Evolutionary conservation across 2,113 vertebrate genomes (phyloP).

Genomic region (Tetraodon nigroviridis): DNA sequence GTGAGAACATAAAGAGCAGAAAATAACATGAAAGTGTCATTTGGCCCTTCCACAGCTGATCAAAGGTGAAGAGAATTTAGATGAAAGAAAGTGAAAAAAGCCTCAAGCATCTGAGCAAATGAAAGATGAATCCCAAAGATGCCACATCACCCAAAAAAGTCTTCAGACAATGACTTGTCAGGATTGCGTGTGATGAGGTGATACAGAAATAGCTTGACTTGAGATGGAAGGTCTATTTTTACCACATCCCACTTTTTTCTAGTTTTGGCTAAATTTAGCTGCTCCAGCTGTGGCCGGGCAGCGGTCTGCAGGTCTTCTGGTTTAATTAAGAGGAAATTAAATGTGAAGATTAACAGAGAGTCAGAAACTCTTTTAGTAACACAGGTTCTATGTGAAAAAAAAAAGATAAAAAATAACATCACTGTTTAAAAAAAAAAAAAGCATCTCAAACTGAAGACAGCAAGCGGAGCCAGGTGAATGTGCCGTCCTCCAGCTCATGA

Average conservation of each 20-base stretch:
- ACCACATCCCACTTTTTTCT: slow-evolving; percentile 32
- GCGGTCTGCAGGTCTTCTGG: slow-evolving; percentile 9
- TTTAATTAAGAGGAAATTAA: no score
- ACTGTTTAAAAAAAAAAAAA: no score
- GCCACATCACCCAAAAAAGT: slow-evolving; percentile 47
- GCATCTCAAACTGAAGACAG: no score
- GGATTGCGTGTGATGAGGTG: slow-evolving; percentile 43
- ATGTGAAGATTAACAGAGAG: no score
- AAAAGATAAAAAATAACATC: no score
- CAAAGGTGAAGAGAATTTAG: neutral
- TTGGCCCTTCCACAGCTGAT: neutral
- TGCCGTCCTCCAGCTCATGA: no score
- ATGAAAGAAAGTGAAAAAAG: slow-evolving; percentile 8
- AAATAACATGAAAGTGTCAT: no score
- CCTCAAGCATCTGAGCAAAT: slow-evolving; percentile 14
- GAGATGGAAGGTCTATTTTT: slow-evolving; percentile 51
- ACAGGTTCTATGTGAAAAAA: no score
- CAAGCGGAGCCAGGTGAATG: no score
- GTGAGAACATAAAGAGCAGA: no score
- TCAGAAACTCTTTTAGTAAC: no score
- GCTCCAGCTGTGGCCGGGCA: slow-evolving; percentile 21
- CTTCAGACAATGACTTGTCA: slow-evolving; percentile 60
- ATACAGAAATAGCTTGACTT: slow-evolving; percentile 51
- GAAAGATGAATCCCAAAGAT: slow-evolving; percentile 43
- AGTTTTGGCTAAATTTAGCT: slow-evolving; percentile 53